Evolutionary conservation across 1,140 invertebrate species (phyloP), one percentile per base, ranked within the genome.

Genomic region (Meloidogyne exigua): DNA sequence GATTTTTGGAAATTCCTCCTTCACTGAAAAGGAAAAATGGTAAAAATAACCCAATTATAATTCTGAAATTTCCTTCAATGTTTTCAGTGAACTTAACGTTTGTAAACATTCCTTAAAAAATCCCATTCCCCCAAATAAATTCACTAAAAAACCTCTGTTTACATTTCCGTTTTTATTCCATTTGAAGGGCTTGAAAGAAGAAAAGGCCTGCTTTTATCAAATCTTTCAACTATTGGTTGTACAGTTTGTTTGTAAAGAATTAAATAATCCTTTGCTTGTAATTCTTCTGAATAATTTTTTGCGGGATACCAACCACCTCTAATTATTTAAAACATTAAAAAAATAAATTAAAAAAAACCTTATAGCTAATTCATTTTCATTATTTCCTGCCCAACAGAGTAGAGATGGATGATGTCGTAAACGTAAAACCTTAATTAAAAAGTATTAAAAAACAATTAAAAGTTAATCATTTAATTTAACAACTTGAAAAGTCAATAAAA

Each of bases 121-220:
- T 3, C 28, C 28, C 7, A 3, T 32, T 7, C 7, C 28, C 28
- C 28, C n/a, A n/a, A n/a, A n/a, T n/a, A n/a, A n/a, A n/a, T n/a
- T n/a, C n/a, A n/a, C n/a, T n/a, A n/a, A n/a, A n/a, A n/a, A n/a
- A n/a, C n/a, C n/a, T n/a, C n/a, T n/a, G n/a, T 32, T 65, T 73
- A 82, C 80, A 90, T 84, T 80, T 92, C 91, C 0, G 92, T 92
- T 85, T 92, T 89, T 0, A 90, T 80, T 7, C 95, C 96, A 89
- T 99, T 97, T 0, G 92, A 93, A 1, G 96, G 96, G 89, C 95
- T 97, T 0, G 95, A 98, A 0, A 92, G 89, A 0, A 96, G 83
- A 87, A 92, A 95, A 0, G 91, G 89, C 79, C 93, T 89, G 0
- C 88, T 88, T 0, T 88, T 84, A 89, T 95, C 92, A 5, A 85